These are phyloP conservation scores for Brachionus plicatilis DNA, from an alignment of 1,140 invertebrate genomes.

Conservation along the genomic window DNA sequence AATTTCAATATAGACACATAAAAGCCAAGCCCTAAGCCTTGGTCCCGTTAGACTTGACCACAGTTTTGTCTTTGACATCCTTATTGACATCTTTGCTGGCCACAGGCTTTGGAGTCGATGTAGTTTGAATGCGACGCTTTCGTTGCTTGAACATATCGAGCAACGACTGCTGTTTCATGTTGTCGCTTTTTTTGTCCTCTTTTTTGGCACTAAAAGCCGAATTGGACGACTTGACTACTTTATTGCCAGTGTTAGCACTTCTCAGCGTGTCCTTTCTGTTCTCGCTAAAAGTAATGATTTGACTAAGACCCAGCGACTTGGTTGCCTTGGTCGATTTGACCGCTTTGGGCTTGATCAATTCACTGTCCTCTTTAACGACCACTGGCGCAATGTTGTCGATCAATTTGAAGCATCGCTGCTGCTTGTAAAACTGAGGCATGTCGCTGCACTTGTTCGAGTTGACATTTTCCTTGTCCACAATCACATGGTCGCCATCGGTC, in stretches of 20 bases:
- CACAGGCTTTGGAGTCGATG: neutral
- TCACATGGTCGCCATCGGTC: neutral
- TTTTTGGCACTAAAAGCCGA: neutral
- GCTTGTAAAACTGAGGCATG: slow-evolving; percentile 31
- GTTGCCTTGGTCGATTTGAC: neutral
- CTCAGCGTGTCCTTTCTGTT: slow-evolving; percentile 31
- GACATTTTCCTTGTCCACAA: neutral
- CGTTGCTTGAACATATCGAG: slow-evolving; percentile 33
- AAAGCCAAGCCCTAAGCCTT: neutral
- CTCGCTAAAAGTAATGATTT: slow-evolving; percentile 34
- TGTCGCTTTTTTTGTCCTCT: neutral
- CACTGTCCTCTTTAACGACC: neutral
- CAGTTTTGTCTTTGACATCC: neutral
- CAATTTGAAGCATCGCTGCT: slow-evolving; percentile 23
- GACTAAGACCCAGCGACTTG: neutral
- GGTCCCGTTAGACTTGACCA: neutral
- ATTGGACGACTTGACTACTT: neutral
- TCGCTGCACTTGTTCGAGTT: neutral
- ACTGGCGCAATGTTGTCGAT: neutral
- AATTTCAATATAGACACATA: neutral
- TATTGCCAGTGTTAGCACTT: neutral
- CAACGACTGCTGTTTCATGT: slow-evolving; percentile 27
- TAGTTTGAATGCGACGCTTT: neutral
- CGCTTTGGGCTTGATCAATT: slow-evolving; percentile 11
- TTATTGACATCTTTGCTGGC: neutral